phyloP scores from a whole-genome alignment of 1,140 invertebrate genomes.

The Ceratosolen solmsi region DNA sequence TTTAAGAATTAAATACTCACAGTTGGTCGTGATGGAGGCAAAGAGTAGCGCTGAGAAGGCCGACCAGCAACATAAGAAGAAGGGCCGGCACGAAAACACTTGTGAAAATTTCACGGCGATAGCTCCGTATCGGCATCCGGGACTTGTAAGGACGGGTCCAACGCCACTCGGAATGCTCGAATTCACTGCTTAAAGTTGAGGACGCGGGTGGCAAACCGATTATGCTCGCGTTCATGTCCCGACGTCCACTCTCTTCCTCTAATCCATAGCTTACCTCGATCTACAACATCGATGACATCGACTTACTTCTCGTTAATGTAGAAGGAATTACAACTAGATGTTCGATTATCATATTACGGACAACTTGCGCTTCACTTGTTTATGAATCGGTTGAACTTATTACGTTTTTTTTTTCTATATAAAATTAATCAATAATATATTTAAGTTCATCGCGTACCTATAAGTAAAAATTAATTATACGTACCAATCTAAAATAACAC shows the following conservation, averaged over 20 bases:
- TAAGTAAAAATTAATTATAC: no score
- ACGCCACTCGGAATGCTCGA: slow-evolving; percentile 66
- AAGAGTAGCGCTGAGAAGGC: slow-evolving; percentile 81
- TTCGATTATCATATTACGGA: no score
- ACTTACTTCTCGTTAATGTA: neutral
- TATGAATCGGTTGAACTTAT: no score
- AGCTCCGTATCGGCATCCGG: slow-evolving; percentile 80
- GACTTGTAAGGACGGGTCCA: slow-evolving; percentile 77
- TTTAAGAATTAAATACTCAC: slow-evolving; percentile 76
- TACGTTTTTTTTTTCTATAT: no score
- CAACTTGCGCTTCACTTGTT: no score
- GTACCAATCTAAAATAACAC: slow-evolving; percentile 89
- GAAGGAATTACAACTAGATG: no score
- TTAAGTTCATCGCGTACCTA: no score
- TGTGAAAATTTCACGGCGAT: slow-evolving; percentile 80
- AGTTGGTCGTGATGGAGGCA: slow-evolving; percentile 85
- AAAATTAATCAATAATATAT: no score
- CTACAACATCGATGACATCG: slow-evolving; percentile 41
- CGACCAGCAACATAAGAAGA: slow-evolving; percentile 79
- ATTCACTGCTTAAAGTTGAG: slow-evolving; percentile 42
- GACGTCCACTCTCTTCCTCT: slow-evolving; percentile 63
- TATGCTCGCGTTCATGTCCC: slow-evolving; percentile 67
- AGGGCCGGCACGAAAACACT: slow-evolving; percentile 82
- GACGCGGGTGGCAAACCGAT: slow-evolving; percentile 65
- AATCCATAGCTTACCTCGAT: slow-evolving; percentile 60